Evolutionary conservation across 2,797 vertebrate genomes (phyloP), one percentile per base, ranked within the genome.

Genomic region (Aselliscus stoliczkanus): DNA sequence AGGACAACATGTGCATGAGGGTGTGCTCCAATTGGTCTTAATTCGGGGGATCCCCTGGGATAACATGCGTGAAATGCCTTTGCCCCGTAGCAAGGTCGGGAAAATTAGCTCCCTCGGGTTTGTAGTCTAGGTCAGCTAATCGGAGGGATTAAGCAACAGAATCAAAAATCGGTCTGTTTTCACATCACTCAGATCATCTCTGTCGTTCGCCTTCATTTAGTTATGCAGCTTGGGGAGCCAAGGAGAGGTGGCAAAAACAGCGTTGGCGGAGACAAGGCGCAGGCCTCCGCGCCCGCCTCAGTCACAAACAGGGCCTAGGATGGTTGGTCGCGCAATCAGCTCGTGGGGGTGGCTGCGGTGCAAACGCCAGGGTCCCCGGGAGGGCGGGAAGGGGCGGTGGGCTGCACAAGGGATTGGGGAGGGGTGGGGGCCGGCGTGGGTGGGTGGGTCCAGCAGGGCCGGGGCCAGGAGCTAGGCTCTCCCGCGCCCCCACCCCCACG

Each of bases 401-500:
- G 96, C 77, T 93, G 70, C 72, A 13, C 77, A 29, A 50, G 37
- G 94, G 89, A 34, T 81, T 29, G 56, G 42, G 82, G 69, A 88
- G 80, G 87, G 87, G 88, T 92, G 88, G 92, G 90, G 97, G 95
- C 93, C 94, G 37, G 34, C 70, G 95, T 96, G 91, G 97, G 97
- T 98, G 97, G 98, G 97, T 98, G 97, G 98, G 97, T 97, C 97
- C 92, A 90, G 96, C 65, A 70, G 27, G 92, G 90, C 91, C 85
- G 31, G 14, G 96, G 95, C 97, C 84, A 0, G 34, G 72, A 97
- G 97, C 94, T 97, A 50, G 80, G 93, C 87, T 96, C 97, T 96
- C 92, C 93, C 39, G 82, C 84, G 96, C 96, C 97, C 85, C 96
- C 95, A 97, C 70, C 96, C 97, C 97, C 98, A 98, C 98, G 98